Evolutionary conservation across 37 sponge, comb jelly and placozoan species (phyloP).

Genomic region (Tethya wilhelma): DNA sequence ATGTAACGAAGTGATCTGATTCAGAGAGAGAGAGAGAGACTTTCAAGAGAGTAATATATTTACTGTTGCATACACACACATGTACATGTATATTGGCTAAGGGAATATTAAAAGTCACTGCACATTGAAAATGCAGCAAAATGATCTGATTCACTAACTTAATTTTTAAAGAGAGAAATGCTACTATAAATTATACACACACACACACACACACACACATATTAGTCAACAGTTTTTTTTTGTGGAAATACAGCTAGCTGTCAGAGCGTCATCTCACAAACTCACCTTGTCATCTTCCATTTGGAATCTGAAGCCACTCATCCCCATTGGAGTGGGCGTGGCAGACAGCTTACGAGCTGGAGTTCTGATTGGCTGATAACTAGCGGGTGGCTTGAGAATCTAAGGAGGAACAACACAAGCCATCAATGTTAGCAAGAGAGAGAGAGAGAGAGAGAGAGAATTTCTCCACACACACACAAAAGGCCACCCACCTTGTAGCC

Average conservation of each 20-base stretch:
- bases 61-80: too few relatives aligned
- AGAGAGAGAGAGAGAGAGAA: not conserved
- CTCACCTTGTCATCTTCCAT: constrained; percentile 72
- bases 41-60: too few relatives aligned
- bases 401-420: not conserved
- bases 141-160: too few relatives aligned
- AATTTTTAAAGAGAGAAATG: too few relatives aligned
- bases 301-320: constrained; percentile 91
- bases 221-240: too few relatives aligned
- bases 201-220: constrained; percentile 44
- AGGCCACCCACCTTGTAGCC: constrained; percentile 84
- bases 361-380: constrained; percentile 91
- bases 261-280: not conserved
- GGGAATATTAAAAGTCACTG: too few relatives aligned
- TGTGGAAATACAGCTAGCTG: too few relatives aligned
- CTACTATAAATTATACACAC: constrained; percentile 10
- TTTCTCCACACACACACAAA: too few relatives aligned
- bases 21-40: too few relatives aligned
- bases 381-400: constrained; percentile 87
- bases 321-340: constrained; percentile 97
- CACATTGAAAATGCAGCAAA: too few relatives aligned
- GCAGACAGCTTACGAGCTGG: constrained; percentile 91
- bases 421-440: not conserved
- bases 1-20: too few relatives aligned
- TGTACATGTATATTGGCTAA: too few relatives aligned